Conservation (phyloP, 2,113 vertebrate species). For the Dicerorhinus sumatrensis region DNA sequence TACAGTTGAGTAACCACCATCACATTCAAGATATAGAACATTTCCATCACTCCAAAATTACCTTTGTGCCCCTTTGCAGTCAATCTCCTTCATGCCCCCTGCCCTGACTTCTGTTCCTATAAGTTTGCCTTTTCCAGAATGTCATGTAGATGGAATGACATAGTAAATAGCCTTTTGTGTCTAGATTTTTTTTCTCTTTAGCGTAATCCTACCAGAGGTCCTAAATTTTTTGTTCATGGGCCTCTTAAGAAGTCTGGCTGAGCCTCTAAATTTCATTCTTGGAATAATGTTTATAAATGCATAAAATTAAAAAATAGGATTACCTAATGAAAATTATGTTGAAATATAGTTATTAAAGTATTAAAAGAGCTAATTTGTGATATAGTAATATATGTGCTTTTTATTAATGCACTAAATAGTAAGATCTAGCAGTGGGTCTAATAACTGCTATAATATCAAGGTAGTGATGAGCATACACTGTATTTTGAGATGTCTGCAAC, state of each 20-base stretch:
- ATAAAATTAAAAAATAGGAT: conserved; percentile 19
- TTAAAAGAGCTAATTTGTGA: conserved; percentile 38
- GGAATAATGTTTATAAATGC: not conserved
- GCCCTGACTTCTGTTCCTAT: not conserved
- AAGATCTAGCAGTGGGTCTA: not conserved
- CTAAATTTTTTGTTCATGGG: not conserved
- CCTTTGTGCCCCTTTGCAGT: not conserved
- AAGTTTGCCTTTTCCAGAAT: not conserved
- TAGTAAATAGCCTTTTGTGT: not conserved
- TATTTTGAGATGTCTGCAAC: conserved; percentile 39
- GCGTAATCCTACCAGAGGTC: not conserved
- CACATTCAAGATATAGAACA: not conserved
- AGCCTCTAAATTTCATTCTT: not conserved
- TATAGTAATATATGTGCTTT: not conserved
- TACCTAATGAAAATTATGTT: not conserved
- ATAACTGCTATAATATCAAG: not conserved
- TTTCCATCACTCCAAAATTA: not conserved
- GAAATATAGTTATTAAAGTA: not conserved
- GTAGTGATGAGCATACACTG: not conserved
- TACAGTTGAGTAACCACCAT: not conserved
- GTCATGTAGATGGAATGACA: not conserved
- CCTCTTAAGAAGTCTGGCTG: not conserved
- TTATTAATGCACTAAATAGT: conserved; percentile 3
- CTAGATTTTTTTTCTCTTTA: not conserved
- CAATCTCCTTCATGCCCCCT: not conserved